Conservation (phyloP, 2,888 invertebrate genomes). For the Xestia xanthographa region DNA sequence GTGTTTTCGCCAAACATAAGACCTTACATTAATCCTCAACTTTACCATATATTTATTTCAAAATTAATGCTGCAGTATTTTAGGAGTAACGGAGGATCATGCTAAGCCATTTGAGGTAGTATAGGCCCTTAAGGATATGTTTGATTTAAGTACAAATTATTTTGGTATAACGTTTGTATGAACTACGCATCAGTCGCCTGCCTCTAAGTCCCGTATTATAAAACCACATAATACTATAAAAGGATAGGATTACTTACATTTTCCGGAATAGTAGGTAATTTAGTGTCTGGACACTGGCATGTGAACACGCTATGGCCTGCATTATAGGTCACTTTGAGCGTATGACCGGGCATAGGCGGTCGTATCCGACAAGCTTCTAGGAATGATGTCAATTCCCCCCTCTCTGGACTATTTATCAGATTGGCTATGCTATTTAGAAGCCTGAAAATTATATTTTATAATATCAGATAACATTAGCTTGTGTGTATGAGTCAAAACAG, state of each 20-base stretch:
- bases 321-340: conserved; percentile 83
- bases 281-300: conserved; percentile 94
- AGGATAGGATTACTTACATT: conserved; percentile 95
- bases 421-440: conserved; percentile 96
- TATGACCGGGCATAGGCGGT: conserved; percentile 85
- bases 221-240: neutral
- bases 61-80: too few species aligned
- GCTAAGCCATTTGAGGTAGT: too few species aligned
- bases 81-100: too few species aligned
- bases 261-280: conserved; percentile 98
- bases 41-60: too few species aligned
- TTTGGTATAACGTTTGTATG: too few species aligned
- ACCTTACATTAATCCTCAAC: too few species aligned
- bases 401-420: conserved; percentile 91
- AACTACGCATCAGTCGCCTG: too few species aligned
- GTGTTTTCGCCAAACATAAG: too few species aligned
- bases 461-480: neutral
- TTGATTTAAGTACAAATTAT: too few species aligned
- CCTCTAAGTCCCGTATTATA: neutral
- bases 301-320: conserved; percentile 85
- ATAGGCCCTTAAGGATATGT: too few species aligned
- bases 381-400: conserved; percentile 81
- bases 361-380: conserved; percentile 84
- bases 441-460: conserved; percentile 82
- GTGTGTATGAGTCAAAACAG: neutral